phyloP scores from a whole-genome alignment of 2,797 vertebrate genomes.

The Catamblyrhynchus diadema region DNA sequence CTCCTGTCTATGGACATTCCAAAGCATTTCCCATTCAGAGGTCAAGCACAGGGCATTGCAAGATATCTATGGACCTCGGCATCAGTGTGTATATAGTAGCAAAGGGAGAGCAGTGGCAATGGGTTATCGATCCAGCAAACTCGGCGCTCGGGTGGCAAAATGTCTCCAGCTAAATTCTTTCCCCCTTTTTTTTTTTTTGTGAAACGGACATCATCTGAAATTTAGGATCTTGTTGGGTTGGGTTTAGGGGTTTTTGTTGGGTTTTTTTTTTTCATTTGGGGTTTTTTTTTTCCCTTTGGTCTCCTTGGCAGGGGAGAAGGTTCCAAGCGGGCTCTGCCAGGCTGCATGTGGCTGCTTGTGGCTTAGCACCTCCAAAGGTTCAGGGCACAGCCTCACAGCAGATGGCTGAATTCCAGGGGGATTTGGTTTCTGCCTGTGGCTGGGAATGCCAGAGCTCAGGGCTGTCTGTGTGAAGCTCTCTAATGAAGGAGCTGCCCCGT shows the following conservation, averaged over 20 bases:
- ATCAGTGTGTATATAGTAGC: conserved; percentile 66
- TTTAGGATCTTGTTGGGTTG: conserved; percentile 20
- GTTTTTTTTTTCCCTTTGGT: background rate
- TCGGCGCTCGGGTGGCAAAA: background rate
- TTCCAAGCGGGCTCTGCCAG: conserved; percentile 18
- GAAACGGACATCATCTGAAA: background rate
- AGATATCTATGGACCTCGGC: conserved; percentile 76
- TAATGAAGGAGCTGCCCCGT: background rate
- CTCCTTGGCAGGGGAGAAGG: conserved; percentile 28
- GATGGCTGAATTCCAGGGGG: conserved; percentile 39
- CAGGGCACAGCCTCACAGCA: conserved; percentile 9
- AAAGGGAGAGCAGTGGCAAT: conserved; percentile 67
- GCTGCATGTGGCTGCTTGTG: conserved; percentile 33
- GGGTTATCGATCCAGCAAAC: conserved; percentile 36
- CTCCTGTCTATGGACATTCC: conserved; percentile 90
- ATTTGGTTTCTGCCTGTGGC: conserved; percentile 41
- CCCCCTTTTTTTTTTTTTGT: background rate
- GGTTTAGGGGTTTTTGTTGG: background rate
- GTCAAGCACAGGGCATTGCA: conserved; percentile 85
- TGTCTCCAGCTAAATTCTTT: conserved; percentile 7
- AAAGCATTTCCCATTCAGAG: conserved; percentile 91
- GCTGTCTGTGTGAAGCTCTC: background rate
- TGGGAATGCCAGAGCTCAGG: background rate
- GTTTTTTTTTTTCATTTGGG: background rate
- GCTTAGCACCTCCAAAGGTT: conserved; percentile 54